Evolutionary conservation across 1,140 invertebrate genomes (phyloP).

Genomic region (Rhopalosiphum padi): DNA sequence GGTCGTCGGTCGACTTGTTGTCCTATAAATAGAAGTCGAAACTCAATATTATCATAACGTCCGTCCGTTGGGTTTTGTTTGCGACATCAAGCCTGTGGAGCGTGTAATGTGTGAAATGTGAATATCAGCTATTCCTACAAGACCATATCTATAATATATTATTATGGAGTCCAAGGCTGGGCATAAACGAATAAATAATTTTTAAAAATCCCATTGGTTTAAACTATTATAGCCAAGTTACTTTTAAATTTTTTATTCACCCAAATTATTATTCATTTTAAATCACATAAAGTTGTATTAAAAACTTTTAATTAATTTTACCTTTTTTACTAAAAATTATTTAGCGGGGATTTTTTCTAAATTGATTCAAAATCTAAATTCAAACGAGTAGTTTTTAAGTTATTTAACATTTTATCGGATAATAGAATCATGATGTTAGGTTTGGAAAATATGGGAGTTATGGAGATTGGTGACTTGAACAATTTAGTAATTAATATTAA

Average conservation of each 20-base stretch:
- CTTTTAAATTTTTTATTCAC: background rate
- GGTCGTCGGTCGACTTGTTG: background rate
- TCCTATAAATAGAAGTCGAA: constrained; percentile 36
- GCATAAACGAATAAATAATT: background rate
- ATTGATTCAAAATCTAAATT: too few relatives aligned
- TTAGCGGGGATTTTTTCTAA: too few relatives aligned
- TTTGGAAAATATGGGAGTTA: too few relatives aligned
- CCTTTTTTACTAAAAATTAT: too few relatives aligned
- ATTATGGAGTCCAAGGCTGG: background rate
- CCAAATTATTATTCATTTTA: background rate
- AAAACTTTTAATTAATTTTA: background rate
- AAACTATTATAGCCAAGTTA: background rate
- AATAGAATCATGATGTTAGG: too few relatives aligned
- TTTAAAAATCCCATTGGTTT: background rate
- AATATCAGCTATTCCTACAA: background rate
- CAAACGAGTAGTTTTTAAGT: too few relatives aligned
- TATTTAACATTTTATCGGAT: too few relatives aligned
- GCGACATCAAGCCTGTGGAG: background rate
- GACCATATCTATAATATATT: background rate
- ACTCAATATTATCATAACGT: constrained; percentile 12
- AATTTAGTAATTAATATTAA: too few relatives aligned
- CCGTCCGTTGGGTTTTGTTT: constrained; percentile 3
- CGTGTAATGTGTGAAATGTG: background rate
- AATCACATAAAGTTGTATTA: background rate
- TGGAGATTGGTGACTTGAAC: too few relatives aligned